Percentiles rank a stretch among this genome's conserved stretches.
These are phyloP conservation scores for Pachypeltis micranthus DNA, from an alignment of 1,140 invertebrate genomes.

Conservation along the genomic window DNA sequence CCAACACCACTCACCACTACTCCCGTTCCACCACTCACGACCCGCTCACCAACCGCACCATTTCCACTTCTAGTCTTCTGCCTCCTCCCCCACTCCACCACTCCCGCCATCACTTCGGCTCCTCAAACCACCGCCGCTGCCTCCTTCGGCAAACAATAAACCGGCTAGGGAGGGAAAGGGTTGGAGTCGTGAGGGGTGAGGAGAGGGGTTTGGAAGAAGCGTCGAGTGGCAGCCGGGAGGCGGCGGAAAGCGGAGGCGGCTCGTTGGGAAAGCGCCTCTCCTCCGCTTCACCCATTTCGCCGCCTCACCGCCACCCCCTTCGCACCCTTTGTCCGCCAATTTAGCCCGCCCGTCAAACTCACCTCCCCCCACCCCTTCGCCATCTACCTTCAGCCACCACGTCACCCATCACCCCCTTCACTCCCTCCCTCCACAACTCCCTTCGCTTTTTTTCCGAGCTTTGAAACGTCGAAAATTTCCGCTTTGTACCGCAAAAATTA, in stretches of 20 bases:
- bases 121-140: background rate
- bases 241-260: background rate
- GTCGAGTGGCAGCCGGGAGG: background rate
- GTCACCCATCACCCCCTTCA: background rate
- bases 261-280: background rate
- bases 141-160: conserved; percentile 6
- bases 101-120: background rate
- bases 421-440: background rate
- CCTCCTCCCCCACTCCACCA: background rate
- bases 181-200: background rate
- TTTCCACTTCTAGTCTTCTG: too few relatives aligned
- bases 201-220: background rate
- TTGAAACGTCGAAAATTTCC: background rate
- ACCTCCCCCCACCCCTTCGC: background rate
- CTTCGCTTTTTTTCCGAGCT: background rate
- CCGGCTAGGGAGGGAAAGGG: background rate
- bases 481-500: too few relatives aligned
- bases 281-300: too few relatives aligned
- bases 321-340: background rate
- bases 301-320: background rate
- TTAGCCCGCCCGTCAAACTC: background rate
- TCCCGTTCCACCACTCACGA: too few relatives aligned
- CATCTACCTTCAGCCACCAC: too few relatives aligned
- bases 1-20: too few relatives aligned
- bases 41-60: too few relatives aligned